Percentiles rank a stretch among this genome's conserved stretches.
phyloP scores from a whole-genome alignment of 2,797 vertebrate species.

The Macropus fuliginosus region DNA sequence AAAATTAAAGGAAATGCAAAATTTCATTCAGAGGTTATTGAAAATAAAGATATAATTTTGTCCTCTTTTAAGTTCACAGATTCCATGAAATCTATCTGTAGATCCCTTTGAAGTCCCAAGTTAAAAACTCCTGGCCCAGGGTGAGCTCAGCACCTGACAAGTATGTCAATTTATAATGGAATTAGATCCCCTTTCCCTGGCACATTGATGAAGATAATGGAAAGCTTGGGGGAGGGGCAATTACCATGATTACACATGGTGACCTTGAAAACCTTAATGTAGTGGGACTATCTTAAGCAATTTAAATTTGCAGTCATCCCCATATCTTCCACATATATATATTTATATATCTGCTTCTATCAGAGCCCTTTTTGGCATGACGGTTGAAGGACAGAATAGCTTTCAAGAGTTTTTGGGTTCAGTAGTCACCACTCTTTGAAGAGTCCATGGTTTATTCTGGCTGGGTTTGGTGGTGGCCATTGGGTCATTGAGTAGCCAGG shows the following conservation, averaged over 20 bases:
- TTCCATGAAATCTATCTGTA: not conserved
- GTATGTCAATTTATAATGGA: not conserved
- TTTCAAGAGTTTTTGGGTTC: not conserved
- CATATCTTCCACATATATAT: not conserved
- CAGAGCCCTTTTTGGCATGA: not conserved
- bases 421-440: not conserved
- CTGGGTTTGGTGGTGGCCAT: not conserved
- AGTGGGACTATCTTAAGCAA: not conserved
- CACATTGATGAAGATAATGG: not conserved
- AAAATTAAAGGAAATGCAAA: not conserved
- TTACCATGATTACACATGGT: not conserved
- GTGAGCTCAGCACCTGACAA: not conserved
- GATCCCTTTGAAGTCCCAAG: not conserved
- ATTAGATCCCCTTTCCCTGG: not conserved
- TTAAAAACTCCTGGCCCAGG: not conserved
- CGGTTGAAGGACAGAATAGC: not conserved
- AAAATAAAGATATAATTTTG: not conserved
- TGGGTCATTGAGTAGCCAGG: not conserved
- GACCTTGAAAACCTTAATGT: not conserved
- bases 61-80: not conserved
- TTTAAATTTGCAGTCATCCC: not conserved
- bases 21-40: not conserved
- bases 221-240: not conserved
- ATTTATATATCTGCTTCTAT: not conserved
- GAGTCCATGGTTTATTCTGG: not conserved